Conservation (phyloP, 2,797 vertebrate species). For the Liparis tanakae region DNA sequence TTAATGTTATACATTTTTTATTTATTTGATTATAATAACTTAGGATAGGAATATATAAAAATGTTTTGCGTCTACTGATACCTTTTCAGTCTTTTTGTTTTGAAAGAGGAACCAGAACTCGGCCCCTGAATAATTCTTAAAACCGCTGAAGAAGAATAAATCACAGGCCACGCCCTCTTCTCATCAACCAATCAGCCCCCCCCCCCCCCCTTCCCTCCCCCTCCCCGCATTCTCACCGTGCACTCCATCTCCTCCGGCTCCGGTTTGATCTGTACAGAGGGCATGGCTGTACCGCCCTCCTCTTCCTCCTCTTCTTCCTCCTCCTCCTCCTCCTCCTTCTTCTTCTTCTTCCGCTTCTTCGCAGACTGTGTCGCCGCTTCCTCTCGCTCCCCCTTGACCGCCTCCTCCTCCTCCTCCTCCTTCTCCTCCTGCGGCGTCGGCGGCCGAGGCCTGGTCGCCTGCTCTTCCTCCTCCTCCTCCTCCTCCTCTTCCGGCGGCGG, state of each 20-base stretch:
- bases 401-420: constrained; percentile 44
- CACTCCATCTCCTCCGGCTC: constrained; percentile 86
- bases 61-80: too few relatives aligned
- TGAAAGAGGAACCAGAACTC: too few relatives aligned
- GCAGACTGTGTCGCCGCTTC: constrained; percentile 51
- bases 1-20: too few relatives aligned
- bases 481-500: constrained; percentile 41
- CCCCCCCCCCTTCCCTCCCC: neutral
- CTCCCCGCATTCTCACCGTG: constrained; percentile 74
- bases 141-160: too few relatives aligned
- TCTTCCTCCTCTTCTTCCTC: constrained; percentile 54
- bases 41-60: too few relatives aligned
- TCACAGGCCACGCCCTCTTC: neutral
- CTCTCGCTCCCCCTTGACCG: constrained; percentile 69
- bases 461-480: constrained; percentile 30
- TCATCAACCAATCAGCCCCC: constrained; percentile 17
- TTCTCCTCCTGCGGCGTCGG: constrained; percentile 18
- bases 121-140: too few relatives aligned
- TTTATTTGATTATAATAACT: too few relatives aligned
- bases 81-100: too few relatives aligned
- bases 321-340: constrained; percentile 38
- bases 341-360: constrained; percentile 26
- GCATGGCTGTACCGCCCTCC: constrained; percentile 72
- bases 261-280: constrained; percentile 83
- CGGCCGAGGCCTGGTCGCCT: constrained; percentile 25